Percentiles rank a stretch among this genome's conserved stretches.
These are phyloP conservation scores for Hyla sarda DNA, from an alignment of 2,113 vertebrate genomes.

Conservation along the genomic window DNA sequence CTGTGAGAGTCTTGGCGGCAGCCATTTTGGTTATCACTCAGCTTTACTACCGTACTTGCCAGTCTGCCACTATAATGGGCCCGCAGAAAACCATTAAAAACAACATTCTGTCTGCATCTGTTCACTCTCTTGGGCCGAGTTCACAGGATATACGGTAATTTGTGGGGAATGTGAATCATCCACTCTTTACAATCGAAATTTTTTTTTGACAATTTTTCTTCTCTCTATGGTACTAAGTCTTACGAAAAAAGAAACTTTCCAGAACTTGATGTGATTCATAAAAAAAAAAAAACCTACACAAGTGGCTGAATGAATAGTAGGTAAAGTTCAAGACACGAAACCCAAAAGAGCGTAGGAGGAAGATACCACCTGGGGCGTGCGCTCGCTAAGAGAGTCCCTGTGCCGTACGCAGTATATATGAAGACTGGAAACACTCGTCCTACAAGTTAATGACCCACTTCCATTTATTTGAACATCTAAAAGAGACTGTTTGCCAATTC, in stretches of 20 bases:
- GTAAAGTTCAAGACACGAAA: neutral
- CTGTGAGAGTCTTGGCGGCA: neutral
- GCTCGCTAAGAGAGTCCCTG: neutral
- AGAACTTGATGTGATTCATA: neutral
- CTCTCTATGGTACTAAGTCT: neutral
- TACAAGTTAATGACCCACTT: constrained; percentile 25
- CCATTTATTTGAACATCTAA: constrained; percentile 21
- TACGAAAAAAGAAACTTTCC: neutral
- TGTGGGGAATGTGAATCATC: constrained; percentile 38
- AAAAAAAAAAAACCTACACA: too few species aligned
- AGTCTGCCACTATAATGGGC: neutral
- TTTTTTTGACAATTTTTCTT: neutral
- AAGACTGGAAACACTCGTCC: constrained; percentile 22
- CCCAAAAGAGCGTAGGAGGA: neutral
- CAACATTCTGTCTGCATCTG: neutral
- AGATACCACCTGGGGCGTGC: neutral
- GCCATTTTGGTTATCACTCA: neutral
- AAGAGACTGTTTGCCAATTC: constrained; percentile 30
- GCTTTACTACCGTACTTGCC: too few species aligned
- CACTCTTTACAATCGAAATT: neutral
- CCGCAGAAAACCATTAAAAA: neutral
- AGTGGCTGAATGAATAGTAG: neutral
- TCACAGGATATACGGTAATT: constrained; percentile 28
- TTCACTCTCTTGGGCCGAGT: neutral
- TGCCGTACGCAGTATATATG: neutral